Evolutionary conservation across 2,113 vertebrate genomes (phyloP).

Genomic region (Ciconia boyciana): DNA sequence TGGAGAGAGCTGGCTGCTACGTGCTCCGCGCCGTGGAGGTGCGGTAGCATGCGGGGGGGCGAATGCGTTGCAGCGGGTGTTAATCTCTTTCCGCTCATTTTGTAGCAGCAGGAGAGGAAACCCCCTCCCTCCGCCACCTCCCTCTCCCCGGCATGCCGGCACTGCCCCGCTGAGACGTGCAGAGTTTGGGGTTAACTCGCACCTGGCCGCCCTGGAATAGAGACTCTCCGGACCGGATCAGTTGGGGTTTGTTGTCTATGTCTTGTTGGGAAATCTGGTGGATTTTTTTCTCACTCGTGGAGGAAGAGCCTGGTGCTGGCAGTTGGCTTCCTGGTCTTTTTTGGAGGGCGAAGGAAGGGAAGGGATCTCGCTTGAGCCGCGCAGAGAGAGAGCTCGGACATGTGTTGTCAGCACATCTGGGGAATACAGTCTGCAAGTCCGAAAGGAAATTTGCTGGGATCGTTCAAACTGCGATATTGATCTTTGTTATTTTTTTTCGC

Average conservation of each 20-base stretch:
- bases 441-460: constrained; percentile 81
- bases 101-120: constrained; percentile 28
- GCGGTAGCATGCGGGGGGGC: not conserved
- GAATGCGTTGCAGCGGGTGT: not conserved
- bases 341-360: constrained; percentile 58
- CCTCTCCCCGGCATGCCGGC: not conserved
- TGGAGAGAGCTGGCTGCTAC: not conserved
- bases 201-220: constrained; percentile 46
- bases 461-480: constrained; percentile 83
- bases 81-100: constrained; percentile 55
- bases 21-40: not conserved
- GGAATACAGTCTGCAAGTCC: constrained; percentile 84
- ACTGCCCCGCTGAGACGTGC: constrained; percentile 61
- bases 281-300: constrained; percentile 66
- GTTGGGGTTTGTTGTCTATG: constrained; percentile 73
- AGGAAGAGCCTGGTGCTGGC: constrained; percentile 54
- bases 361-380: constrained; percentile 61
- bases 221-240: constrained; percentile 45
- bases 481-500: constrained; percentile 76
- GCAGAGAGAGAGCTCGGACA: constrained; percentile 77
- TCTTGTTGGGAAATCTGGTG: constrained; percentile 69
- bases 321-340: constrained; percentile 53
- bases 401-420: constrained; percentile 86
- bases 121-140: not conserved
- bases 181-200: constrained; percentile 66